phyloP scores from a whole-genome alignment of 2,113 vertebrate species.

The Perca schrenkii region DNA sequence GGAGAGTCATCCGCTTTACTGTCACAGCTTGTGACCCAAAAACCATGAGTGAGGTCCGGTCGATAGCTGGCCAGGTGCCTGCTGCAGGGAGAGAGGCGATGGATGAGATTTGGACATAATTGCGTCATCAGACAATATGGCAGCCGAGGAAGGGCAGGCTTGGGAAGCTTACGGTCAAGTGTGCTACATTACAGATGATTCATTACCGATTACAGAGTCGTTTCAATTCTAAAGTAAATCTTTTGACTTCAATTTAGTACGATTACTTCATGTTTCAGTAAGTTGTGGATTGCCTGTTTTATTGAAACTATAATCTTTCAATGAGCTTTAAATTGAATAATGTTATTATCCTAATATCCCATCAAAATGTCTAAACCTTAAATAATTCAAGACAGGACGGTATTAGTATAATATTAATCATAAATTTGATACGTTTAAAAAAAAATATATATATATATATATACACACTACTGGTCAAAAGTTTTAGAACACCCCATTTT shows the following conservation, averaged over 20 bases:
- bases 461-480: no score
- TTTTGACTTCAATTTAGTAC: neutral
- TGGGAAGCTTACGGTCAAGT: slow-evolving; percentile 17
- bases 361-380: neutral
- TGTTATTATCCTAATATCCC: neutral
- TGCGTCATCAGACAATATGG: slow-evolving; percentile 60
- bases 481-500: no score
- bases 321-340: neutral
- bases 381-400: neutral
- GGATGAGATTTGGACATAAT: slow-evolving; percentile 55
- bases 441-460: neutral
- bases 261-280: neutral
- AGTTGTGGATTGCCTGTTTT: neutral
- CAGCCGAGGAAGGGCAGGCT: slow-evolving; percentile 16
- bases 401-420: neutral
- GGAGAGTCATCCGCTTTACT: slow-evolving; percentile 68
- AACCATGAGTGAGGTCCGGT: slow-evolving; percentile 71
- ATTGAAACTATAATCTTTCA: slow-evolving; percentile 1
- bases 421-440: neutral
- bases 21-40: slow-evolving; percentile 79
- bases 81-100: slow-evolving; percentile 40
- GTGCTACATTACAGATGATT: slow-evolving; percentile 8
- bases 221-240: slow-evolving; percentile 11
- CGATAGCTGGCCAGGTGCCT: slow-evolving; percentile 70
- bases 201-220: slow-evolving; percentile 10